Evolutionary conservation across 2,888 invertebrate genomes (phyloP), one percentile per base, ranked within the genome.

Genomic region (Lordiphosa andalusiaca): DNA sequence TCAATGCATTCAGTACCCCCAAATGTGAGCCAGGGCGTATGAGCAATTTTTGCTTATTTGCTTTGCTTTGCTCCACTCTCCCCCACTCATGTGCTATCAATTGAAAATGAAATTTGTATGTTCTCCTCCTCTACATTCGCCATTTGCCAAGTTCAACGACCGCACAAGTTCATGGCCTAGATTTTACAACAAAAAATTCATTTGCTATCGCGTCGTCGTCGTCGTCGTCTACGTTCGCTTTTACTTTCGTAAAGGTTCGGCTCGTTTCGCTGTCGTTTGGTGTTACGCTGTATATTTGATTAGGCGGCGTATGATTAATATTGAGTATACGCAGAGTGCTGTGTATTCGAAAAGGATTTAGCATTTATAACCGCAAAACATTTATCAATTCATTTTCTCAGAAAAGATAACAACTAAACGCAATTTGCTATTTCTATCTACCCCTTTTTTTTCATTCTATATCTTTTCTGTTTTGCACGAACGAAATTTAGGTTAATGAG

Each of bases 141-240:
- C 67, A 53, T 67, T 66, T 64, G 77, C 69, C 76, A 84, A 87
- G 89, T 88, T 88, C 89, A 89, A 87, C 87, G 89, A 88, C 88
- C 89, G 87, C 64, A 76, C 77, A 77, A 81, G 88, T 88, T 88
- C 89, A 84, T 89, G 89, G 88, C 89, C 89, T 88, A 89, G 77
- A 87, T 88, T 85, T 74, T 72, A 64, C 73, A 77, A 69, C 69
- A 71, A 64, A 62, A 65, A 56, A 19, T 53, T 53, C 39, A 49
- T 50, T 52, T 73, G 64, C 62, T 71, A 67, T 66, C 44, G 30
- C 30, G 71, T 60, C 42, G 65, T 57, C 30, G 48, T 39, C 47
- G 35, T 16, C 30, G 71, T 60, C 42, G 65, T 57, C 30, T 46
- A 37, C 47, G 35, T 33, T 38, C 36, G 77, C 80, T 80, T 80